Percentiles rank a stretch among this genome's conserved stretches.
Conservation (phyloP, 1,140 invertebrate species). For the Eciton burchellii region DNA sequence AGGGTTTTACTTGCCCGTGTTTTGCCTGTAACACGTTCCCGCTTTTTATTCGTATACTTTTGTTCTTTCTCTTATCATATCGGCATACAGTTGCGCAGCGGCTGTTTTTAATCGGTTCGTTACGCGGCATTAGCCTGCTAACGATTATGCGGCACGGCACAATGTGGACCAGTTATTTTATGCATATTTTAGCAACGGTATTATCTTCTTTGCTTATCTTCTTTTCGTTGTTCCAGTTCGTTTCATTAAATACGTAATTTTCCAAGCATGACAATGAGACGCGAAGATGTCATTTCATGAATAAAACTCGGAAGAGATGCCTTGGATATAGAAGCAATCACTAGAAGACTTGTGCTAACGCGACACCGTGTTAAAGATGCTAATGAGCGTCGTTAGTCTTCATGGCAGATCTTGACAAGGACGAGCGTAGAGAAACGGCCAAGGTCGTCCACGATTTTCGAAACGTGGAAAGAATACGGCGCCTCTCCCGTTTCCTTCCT, state of each 20-base stretch:
- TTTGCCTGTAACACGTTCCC: slow-evolving; percentile 50
- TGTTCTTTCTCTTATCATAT: too few relatives aligned
- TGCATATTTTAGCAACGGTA: too few relatives aligned
- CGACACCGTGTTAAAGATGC: slow-evolving; percentile 29
- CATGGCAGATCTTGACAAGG: slow-evolving; percentile 18
- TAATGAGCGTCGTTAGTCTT: slow-evolving; percentile 38
- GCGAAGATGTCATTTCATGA: too few relatives aligned
- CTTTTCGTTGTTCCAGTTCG: too few relatives aligned
- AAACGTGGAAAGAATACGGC: not conserved
- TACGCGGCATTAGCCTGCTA: not conserved
- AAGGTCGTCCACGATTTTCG: slow-evolving; percentile 25
- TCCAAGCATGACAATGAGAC: too few relatives aligned
- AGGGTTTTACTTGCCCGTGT: slow-evolving; percentile 81
- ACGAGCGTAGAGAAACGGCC: not conserved
- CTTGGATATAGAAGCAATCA: too few relatives aligned
- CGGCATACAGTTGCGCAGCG: too few relatives aligned
- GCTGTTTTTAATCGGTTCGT: too few relatives aligned
- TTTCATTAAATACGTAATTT: too few relatives aligned
- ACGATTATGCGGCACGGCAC: too few relatives aligned
- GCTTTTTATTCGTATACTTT: not conserved
- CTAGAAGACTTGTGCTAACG: not conserved
- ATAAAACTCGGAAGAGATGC: not conserved
- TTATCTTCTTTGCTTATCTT: too few relatives aligned
- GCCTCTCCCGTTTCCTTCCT: not conserved
- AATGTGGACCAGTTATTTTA: too few relatives aligned